Evolutionary conservation across 2,113 vertebrate genomes (phyloP), one percentile per base, ranked within the genome.

Genomic region (Gavia stellata): DNA sequence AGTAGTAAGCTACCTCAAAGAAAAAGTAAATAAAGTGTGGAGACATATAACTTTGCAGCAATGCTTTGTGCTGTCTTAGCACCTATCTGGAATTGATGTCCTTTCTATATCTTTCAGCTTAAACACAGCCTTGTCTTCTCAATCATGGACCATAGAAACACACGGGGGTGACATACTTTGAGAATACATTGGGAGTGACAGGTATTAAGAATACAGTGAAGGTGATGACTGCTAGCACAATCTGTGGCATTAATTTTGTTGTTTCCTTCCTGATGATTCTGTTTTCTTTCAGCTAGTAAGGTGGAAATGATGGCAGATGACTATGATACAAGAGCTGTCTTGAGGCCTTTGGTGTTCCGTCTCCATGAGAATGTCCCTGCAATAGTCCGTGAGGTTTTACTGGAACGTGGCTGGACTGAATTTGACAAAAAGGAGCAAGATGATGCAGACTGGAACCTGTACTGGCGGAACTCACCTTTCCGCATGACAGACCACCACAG

Each of bases 351-450:
- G 79, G 98, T 98, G 68, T 98, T 99, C 92, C 96, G 97, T 33
- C 95, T 98, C 23, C 98, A 98, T 1, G 96, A 98, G 9, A 92
- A 86, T 20, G 96, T 94, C 13, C 98, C 98, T 2, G 70, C 94
- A 53, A 88, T 98, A 83, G 97, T 99, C 55, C 97, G 98, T 49
- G 97, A 98, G 28, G 98, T 99, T 70, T 98, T 99, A 14, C 94
- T 99, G 92, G 98, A 99, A 97, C 97, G 97, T 0, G 98, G 98
- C 5, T 99, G 98, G 98, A 92, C 94, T 62, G 97, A 98, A 53
- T 98, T 98, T 34, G 90, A 98, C 20, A 79, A 94, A 21, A 83
- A 94, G 9, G 75, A 86, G n/a, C 97, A 95, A 45, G 95, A 96
- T 28, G 91, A 96, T 1, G 81, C 97, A 29, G 98, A 98, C 90